A percentile compares a stretch with the other conserved stretches of the same genome.
Conservation (phyloP, 2,113 vertebrate species). For the Pterocles burchelli region DNA sequence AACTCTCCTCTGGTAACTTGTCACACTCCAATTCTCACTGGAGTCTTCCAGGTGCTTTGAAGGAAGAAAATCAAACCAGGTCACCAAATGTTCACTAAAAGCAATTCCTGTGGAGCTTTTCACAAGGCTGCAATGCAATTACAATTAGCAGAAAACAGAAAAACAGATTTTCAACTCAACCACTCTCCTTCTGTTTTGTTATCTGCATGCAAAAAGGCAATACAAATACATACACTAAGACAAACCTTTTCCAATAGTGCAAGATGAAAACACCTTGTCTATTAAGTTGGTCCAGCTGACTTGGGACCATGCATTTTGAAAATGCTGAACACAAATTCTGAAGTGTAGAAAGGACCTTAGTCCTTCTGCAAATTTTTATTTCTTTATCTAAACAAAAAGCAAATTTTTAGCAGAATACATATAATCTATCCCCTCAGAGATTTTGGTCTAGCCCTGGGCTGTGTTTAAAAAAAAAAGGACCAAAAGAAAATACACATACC, state of each 20-base stretch:
- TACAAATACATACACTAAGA: not conserved
- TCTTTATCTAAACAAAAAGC: not conserved
- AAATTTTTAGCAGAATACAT: not conserved
- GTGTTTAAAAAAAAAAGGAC: not conserved
- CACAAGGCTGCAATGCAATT: not conserved
- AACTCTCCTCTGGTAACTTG: not conserved
- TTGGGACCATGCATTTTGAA: not conserved
- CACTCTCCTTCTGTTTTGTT: not conserved
- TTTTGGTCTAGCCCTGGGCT: not conserved
- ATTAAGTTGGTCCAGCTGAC: not conserved
- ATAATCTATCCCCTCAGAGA: not conserved
- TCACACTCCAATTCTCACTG: constrained; percentile 55
- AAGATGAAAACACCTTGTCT: not conserved
- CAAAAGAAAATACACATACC: not conserved
- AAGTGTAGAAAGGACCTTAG: not conserved
- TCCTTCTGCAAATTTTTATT: not conserved
- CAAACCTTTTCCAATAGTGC: not conserved
- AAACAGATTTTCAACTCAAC: not conserved
- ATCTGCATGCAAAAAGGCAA: not conserved
- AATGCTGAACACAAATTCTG: not conserved
- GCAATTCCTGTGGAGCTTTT: not conserved
- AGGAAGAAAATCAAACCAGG: not conserved
- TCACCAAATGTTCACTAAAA: not conserved
- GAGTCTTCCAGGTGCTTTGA: constrained; percentile 56
- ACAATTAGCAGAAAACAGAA: not conserved